Base-by-base conservation (phyloP, 2,888 invertebrate species). In the Trichogramma evanescens region DNA sequence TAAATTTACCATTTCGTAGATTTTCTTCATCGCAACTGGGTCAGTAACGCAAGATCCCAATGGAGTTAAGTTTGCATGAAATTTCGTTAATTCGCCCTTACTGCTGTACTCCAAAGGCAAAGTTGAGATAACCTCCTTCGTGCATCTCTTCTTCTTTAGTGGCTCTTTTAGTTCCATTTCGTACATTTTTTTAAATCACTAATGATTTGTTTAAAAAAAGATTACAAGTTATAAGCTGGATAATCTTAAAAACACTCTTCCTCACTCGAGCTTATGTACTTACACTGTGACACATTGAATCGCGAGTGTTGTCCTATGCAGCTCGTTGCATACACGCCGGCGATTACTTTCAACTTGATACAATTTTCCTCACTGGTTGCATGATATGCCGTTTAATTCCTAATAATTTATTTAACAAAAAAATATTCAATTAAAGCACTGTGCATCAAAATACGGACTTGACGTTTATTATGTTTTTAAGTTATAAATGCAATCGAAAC, bases 51-150 rank as follows among this genome's bases (percentile, higher is more conserved):
- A 84, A 1, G 90, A 85, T 66, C 84, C 84, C 63, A 84, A 82
- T 1, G 89, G 88, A 72, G 87, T 88, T 68, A 85, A 88, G 67
- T 82, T 77, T 1, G 87, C 89, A 63, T 81, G 82, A 69, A 84
- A 84, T 77, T 81, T 73, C 77, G 73, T 71, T 79, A 81, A 74
- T 77, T 81, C 73, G 69, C 80, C 75, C 75, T 80, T 73, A 65
- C 73, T 69, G 74, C 79, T 77, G 74, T 74, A 65, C 67, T 74
- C 70, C 58, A 82, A 69, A 6, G 82, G 81, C 63, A 81, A 70
- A 2, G 79, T 74, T 53, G 70, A 68, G 45, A 74, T 71, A 38
- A 65, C 62, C 54, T 73, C 70, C 10, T 81, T 68, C 73, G 76
- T 75, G 66, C 78, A 78, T 68, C 77, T 72, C 72, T 78, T 79